These are phyloP conservation scores for Fragum sueziense DNA, from an alignment of 2,888 invertebrate genomes.

Conservation along the genomic window DNA sequence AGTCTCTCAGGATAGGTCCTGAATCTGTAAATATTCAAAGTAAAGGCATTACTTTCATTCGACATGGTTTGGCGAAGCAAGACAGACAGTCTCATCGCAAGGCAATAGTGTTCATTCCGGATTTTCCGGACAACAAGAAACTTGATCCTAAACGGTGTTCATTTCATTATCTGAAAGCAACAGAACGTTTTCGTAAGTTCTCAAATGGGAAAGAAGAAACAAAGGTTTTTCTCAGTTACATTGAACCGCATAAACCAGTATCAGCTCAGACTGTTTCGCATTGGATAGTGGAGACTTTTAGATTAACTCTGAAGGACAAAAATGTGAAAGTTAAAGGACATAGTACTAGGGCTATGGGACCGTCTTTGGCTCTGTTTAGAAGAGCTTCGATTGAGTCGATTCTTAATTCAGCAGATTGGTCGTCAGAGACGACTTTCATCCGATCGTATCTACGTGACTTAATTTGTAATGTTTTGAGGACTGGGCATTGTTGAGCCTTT, in stretches of 20 bases:
- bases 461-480: not conserved
- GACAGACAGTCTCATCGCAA: conserved; percentile 35
- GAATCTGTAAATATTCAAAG: conserved; percentile 35
- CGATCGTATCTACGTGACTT: conserved; percentile 23
- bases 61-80: conserved; percentile 36
- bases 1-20: conserved; percentile 34
- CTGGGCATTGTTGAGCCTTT: not conserved
- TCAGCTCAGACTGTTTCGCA: conserved; percentile 46
- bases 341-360: conserved; percentile 40
- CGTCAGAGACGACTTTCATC: conserved; percentile 36
- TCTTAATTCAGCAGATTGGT: conserved; percentile 45
- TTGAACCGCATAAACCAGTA: conserved; percentile 47
- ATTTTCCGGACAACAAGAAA: conserved; percentile 33
- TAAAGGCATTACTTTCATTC: conserved; percentile 39
- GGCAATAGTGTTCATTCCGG: conserved; percentile 29
- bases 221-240: conserved; percentile 46
- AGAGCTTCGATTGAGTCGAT: conserved; percentile 38
- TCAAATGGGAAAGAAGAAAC: conserved; percentile 8
- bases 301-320: conserved; percentile 30
- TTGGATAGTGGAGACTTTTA: conserved; percentile 46
- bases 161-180: conserved; percentile 35
- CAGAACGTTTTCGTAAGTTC: conserved; percentile 35
- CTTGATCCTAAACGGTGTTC: conserved; percentile 39
- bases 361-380: conserved; percentile 43
- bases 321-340: conserved; percentile 37